These are phyloP conservation scores for Eristalis intricaria DNA, from an alignment of 2,888 invertebrate genomes.

Conservation along the genomic window DNA sequence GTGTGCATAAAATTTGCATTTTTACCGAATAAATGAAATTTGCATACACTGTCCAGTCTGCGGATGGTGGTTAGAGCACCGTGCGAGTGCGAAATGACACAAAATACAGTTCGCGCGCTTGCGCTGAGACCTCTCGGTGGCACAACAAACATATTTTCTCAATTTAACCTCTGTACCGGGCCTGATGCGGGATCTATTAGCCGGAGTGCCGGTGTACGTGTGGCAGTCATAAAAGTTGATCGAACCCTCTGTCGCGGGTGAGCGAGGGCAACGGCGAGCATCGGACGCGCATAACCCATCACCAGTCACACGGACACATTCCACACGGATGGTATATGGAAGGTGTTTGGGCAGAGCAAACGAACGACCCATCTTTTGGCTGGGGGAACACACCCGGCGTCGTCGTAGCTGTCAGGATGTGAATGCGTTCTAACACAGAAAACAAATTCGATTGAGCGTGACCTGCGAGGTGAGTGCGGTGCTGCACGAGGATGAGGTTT, in stretches of 20 bases:
- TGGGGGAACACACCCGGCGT: conserved; percentile 16
- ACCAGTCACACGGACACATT: conserved; percentile 33
- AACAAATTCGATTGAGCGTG: conserved; percentile 71
- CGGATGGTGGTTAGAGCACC: background rate
- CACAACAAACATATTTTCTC: conserved; percentile 61
- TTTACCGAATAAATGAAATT: conserved; percentile 70
- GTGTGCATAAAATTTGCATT: conserved; percentile 71
- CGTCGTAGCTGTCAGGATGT: background rate
- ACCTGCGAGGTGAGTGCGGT: conserved; percentile 42
- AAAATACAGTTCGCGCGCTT: conserved; percentile 48
- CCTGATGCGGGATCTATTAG: background rate
- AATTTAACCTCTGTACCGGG: conserved; percentile 66
- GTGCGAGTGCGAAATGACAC: conserved; percentile 55
- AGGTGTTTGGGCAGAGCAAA: conserved; percentile 15
- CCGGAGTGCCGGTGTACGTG: conserved; percentile 25
- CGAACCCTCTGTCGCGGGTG: conserved; percentile 1
- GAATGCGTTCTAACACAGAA: conserved; percentile 56
- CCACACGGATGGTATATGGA: conserved; percentile 50
- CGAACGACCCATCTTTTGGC: conserved; percentile 47
- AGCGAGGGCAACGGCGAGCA: background rate
- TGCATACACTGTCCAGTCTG: conserved; percentile 47
- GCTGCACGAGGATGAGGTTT: conserved; percentile 46
- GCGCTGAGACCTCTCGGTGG: conserved; percentile 16
- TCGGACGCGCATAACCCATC: background rate
- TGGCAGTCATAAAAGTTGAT: conserved; percentile 66